Evolutionary conservation across 2,113 vertebrate genomes (phyloP), one percentile per base, ranked within the genome.

Genomic region (Coreoperca whiteheadi): DNA sequence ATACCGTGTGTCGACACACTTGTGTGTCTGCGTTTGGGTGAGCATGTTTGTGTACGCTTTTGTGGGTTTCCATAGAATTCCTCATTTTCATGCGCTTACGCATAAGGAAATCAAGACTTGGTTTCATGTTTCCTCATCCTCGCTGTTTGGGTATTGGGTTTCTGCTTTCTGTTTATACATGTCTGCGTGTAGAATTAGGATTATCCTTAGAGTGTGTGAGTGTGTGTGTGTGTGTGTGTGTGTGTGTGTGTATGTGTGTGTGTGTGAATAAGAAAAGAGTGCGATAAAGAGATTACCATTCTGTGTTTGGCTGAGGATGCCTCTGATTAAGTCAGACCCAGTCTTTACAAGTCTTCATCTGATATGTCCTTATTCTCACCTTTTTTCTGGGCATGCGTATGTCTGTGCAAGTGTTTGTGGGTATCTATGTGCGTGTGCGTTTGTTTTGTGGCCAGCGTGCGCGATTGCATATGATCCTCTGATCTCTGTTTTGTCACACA

Each of bases 401-500:
- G 56, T 84, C 23, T 66, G 23, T 70, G 21, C n/a, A 59, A 37
- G 50, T 8, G 39, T 41, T 41, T 79, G 41, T 74, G 64, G 12
- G 34, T 65, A 74, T 32, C 11, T 28, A 18, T 50, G 20, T 64
- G 81, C 3, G 25, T 32, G 67, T 46, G 18, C 8, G 43, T 84
- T 53, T 83, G 77, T 87, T 69, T 88, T 56, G 21, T 46, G 74
- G 75, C n/a, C 43, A 11, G 54, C 79, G 78, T 81, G 74, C 3
- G 2, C 7, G 34, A 79, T 82, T 54, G 79, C 86, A 86, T 88
- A 87, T 88, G 87, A 91, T 90, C 86, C 70, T 84, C 79, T 89
- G 88, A 91, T 93, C 87, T 91, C 88, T 91, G 86, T 90, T 93
- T 91, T 92, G 92, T 91, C 88, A 86, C 75, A 41, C 88, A 86